Base-by-base conservation (phyloP, 1,140 invertebrate genomes). In the Matsumurasca onukii region DNA sequence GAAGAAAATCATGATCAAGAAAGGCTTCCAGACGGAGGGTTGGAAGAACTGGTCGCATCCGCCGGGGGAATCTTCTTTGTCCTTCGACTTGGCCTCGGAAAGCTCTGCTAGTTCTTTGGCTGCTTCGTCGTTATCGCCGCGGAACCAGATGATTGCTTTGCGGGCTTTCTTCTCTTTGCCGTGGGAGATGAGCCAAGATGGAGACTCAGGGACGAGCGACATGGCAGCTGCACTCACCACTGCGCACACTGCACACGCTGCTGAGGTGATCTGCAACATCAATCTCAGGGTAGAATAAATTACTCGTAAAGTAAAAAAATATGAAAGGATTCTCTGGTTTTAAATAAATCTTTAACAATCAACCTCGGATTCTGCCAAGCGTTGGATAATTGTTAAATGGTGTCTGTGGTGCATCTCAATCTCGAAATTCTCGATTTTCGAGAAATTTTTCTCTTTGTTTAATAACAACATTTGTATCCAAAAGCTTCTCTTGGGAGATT, bases 181-280 rank as follows among this genome's bases (percentile, higher is more conserved):
- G 70, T 83, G 83, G 3, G 83, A 82, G 0, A 84, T 78, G 0
- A 88, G 76, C 82, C 85, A 86, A 0, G 83, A 74, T 0, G 90
- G 90, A 45, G 88, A 89, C 77, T 92, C 90, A 0, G 90, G 90
- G 27, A 88, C 78, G 74, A 86, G 81, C 69, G 86, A 78, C 81
- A 88, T 84, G n/a, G 83, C 73, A 52, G 87, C 74, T 0, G 83
- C 70, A 45, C 72, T 73, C 63, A 75, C 34, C 1, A 69, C 55
- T 15, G 76, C 74, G 1, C 71, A 66, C 1, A 66, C 66, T 0
- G 72, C 73, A 55, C 75, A 77, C 3, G 72, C 57, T 0, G 72
- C 69, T 15, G 73, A 65, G 2, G 73, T 71, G n/a, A n/a, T n/a
- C n/a, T n/a, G n/a, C n/a, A n/a, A n/a, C n/a, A n/a, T n/a, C n/a